Evolutionary conservation across 2,113 vertebrate genomes (phyloP).

Genomic region (Capricornis sumatraensis): DNA sequence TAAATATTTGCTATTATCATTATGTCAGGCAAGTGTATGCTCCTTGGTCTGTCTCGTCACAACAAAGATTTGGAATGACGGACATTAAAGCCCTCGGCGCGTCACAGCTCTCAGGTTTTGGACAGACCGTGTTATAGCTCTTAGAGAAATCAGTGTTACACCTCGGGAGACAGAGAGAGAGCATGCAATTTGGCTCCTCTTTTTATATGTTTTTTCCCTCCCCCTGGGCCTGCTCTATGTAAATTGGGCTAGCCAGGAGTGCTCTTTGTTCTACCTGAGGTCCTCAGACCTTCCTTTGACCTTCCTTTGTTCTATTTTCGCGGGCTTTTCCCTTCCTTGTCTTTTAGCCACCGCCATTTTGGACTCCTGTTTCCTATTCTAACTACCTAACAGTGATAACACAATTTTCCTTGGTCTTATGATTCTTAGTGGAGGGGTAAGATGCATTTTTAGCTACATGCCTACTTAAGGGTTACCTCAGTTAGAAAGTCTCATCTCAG

Average conservation of each 20-base stretch:
- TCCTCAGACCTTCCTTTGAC: too few relatives aligned
- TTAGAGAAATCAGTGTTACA: too few relatives aligned
- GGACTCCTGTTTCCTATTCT: too few relatives aligned
- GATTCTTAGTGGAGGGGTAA: background rate
- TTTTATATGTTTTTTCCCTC: too few relatives aligned
- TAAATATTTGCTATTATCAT: background rate
- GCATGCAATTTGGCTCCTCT: too few relatives aligned
- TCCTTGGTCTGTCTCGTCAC: background rate
- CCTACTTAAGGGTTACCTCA: background rate
- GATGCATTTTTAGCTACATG: background rate
- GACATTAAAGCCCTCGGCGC: background rate
- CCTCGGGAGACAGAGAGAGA: too few relatives aligned
- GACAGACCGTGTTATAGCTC: background rate
- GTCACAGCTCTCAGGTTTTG: background rate
- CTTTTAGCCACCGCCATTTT: too few relatives aligned
- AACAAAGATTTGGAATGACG: background rate
- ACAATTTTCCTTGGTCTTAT: background rate
- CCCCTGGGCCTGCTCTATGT: too few relatives aligned
- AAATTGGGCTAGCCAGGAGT: too few relatives aligned
- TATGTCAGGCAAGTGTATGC: background rate
- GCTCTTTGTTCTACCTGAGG: too few relatives aligned
- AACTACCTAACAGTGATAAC: background rate
- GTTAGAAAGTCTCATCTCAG: background rate
- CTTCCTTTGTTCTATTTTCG: too few relatives aligned
- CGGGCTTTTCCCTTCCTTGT: too few relatives aligned